Conservation (phyloP, 2,888 invertebrate genomes). For the Heliconius aoede region DNA sequence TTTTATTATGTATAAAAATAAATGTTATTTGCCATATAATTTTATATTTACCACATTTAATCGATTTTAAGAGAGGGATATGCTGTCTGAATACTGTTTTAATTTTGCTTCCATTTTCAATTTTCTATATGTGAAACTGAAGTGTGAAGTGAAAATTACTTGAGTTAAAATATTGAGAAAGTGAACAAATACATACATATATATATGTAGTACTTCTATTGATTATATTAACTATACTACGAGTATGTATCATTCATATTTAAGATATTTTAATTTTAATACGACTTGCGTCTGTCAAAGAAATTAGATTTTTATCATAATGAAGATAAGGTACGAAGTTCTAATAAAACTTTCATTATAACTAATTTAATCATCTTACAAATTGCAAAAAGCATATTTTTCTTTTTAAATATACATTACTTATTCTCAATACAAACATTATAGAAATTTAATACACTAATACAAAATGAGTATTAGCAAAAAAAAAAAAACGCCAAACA, state of each 20-base stretch:
- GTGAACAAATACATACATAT: too few species aligned
- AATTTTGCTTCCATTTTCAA: too few species aligned
- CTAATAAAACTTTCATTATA: neutral
- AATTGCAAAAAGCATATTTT: neutral
- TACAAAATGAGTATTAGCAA: conserved; percentile 22
- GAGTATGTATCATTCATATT: too few species aligned
- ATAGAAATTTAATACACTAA: neutral
- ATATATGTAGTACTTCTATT: too few species aligned
- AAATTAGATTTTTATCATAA: neutral
- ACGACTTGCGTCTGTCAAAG: neutral
- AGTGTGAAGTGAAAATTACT: too few species aligned
- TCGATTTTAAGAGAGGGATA: too few species aligned
- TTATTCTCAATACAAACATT: neutral
- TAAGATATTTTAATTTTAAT: neutral
- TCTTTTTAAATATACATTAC: neutral
- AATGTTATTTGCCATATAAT: neutral
- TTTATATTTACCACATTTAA: too few species aligned
- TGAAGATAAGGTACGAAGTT: neutral
- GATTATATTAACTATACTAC: too few species aligned
- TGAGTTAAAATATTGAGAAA: too few species aligned
- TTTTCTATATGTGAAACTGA: too few species aligned
- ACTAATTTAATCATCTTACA: conserved; percentile 1
- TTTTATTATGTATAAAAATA: neutral
- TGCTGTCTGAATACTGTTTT: too few species aligned
- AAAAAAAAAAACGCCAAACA: conserved; percentile 42